Percentiles rank a stretch among this genome's conserved stretches.
Conservation (phyloP, 2,797 vertebrate species). For the Melanotaenia maccullochi region DNA sequence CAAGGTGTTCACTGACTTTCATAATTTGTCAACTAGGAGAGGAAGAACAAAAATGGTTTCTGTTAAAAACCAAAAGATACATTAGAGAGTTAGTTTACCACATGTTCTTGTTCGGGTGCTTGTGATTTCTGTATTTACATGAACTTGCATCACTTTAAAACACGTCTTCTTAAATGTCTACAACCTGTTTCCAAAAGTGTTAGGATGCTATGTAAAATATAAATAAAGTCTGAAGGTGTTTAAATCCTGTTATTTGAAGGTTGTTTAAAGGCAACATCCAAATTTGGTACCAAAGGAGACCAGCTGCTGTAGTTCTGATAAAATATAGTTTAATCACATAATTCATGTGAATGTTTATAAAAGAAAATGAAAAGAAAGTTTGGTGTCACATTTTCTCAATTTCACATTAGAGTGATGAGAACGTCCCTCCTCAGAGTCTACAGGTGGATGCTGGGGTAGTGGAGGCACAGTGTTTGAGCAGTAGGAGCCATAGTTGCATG, state of each 20-base stretch:
- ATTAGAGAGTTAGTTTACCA: neutral
- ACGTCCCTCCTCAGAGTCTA: too few relatives aligned
- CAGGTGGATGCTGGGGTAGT: too few relatives aligned
- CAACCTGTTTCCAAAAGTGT: neutral
- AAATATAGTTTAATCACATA: too few relatives aligned
- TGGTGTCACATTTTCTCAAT: too few relatives aligned
- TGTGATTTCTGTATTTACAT: neutral
- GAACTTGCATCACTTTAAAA: neutral
- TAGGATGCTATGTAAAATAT: neutral
- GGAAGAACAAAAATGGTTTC: neutral
- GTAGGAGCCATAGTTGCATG: too few relatives aligned
- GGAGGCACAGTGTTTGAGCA: too few relatives aligned
- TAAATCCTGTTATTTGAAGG: neutral
- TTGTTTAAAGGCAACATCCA: neutral
- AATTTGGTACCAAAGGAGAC: too few relatives aligned
- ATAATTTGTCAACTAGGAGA: neutral
- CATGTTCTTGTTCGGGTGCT: too few relatives aligned
- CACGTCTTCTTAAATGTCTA: neutral
- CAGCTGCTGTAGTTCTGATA: too few relatives aligned
- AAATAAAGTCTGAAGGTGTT: neutral
- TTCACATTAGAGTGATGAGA: too few relatives aligned
- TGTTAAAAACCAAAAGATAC: neutral
- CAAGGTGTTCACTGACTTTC: constrained; percentile 2
- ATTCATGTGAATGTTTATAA: too few relatives aligned
- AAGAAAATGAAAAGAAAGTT: too few relatives aligned